These are phyloP conservation scores for Phania funesta DNA, from an alignment of 2,888 invertebrate genomes.

Conservation along the genomic window DNA sequence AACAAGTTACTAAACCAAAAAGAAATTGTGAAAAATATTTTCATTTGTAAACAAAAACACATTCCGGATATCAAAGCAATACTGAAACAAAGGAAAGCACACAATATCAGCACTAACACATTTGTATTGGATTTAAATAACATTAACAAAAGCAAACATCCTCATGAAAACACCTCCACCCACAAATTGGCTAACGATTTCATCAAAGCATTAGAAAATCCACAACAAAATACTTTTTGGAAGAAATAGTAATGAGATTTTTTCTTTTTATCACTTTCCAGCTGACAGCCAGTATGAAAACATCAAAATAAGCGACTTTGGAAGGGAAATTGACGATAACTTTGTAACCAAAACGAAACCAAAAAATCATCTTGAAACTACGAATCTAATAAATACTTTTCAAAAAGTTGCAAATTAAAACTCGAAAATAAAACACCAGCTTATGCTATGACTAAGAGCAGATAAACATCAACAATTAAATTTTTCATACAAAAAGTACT, in stretches of 20 bases:
- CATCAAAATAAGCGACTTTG: neutral
- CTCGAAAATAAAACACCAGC: no score
- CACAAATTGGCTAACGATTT: slow-evolving; percentile 30
- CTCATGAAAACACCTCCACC: neutral
- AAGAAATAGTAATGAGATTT: slow-evolving; percentile 12
- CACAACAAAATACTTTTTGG: slow-evolving; percentile 5
- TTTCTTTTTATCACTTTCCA: slow-evolving; percentile 42
- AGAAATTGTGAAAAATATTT: slow-evolving; percentile 16
- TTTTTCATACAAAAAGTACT: neutral
- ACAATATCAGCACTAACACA: slow-evolving; percentile 5
- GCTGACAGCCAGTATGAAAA: neutral
- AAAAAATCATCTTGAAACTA: neutral
- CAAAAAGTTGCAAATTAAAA: no score
- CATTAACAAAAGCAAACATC: neutral
- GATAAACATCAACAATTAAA: no score
- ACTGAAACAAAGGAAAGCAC: neutral
- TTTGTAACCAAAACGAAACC: neutral
- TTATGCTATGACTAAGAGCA: no score
- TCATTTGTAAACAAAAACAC: slow-evolving; percentile 1
- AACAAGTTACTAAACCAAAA: neutral
- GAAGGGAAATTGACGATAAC: neutral
- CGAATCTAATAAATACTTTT: no score
- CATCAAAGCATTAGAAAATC: neutral
- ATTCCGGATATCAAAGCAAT: slow-evolving; percentile 25
- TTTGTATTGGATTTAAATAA: slow-evolving; percentile 9